Evolutionary conservation across 1,140 invertebrate species (phyloP), one percentile per base, ranked within the genome.

Genomic region (Euura saliciscinereae): DNA sequence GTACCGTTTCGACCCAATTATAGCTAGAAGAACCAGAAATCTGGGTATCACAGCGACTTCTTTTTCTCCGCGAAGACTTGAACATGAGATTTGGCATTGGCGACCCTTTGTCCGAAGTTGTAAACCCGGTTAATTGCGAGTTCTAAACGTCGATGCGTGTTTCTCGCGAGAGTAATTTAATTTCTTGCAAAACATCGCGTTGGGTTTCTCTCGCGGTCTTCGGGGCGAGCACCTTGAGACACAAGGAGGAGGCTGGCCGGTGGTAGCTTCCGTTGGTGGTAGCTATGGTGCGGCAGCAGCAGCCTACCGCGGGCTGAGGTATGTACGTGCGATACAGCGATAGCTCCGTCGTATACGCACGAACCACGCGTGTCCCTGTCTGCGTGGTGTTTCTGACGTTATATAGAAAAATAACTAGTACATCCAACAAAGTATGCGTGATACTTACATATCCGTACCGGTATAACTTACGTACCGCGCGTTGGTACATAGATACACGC

Each of bases 401-500:
- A 67, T n/a, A 67, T 8, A 67, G 13, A 67, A 67, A 67, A 42
- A 67, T 67, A 44, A 13, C 11, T 67, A 67, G 11, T 28, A 67
- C 11, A 67, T 6, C 2, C 6, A 28, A 4, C 7, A 42, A 0
- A 5, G 51, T 59, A n/a, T 59, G 51, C 51, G 51, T 59, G 51
- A 59, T 11, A 4, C 51, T 82, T 81, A 76, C 77, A 78, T 45
- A 67, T 44, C 66, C 64, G 45, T 65, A 43, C 67, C 51, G 8
- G 71, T 8, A 43, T 28, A 45, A 65, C 45, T 65, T 72, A 64
- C 71, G 66, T 68, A 65, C 44, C 45, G 68, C 64, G 69, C 28
- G 28, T 28, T 28, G 44, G 66, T 77, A 74, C 76, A 79, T 76
- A 76, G 78, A 75, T 80, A 81, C 73, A 72, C 80, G 73, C 79